Conservation (phyloP, 2,113 vertebrate species). For the Siniperca chuatsi region DNA sequence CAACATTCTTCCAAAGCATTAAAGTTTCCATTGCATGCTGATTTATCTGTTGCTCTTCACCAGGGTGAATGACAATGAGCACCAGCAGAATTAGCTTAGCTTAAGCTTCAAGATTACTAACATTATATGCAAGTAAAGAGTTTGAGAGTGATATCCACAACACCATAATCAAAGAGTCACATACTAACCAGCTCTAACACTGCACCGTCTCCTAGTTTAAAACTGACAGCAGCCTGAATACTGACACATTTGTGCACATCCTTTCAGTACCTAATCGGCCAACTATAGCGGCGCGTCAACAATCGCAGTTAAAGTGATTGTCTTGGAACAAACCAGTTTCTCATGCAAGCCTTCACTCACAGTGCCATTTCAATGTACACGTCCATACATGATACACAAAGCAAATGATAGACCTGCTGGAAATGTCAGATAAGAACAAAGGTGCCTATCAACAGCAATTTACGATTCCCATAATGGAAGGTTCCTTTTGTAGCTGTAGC, state of each 20-base stretch:
- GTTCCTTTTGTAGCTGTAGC: not conserved
- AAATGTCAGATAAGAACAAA: slow-evolving; percentile 52
- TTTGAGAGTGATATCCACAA: not conserved
- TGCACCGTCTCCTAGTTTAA: slow-evolving; percentile 4
- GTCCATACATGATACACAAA: slow-evolving; percentile 16
- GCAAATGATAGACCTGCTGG: slow-evolving; percentile 22
- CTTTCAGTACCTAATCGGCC: slow-evolving; percentile 20
- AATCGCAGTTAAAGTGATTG: slow-evolving; percentile 21
- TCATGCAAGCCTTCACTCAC: slow-evolving; percentile 15
- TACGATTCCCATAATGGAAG: slow-evolving; percentile 7
- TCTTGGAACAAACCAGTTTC: not conserved
- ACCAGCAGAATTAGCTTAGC: not conserved
- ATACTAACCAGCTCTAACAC: too few species aligned
- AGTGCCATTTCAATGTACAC: not conserved
- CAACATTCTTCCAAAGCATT: not conserved
- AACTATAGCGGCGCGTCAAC: not conserved
- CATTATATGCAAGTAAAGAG: not conserved
- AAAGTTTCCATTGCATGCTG: not conserved
- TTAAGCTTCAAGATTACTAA: not conserved
- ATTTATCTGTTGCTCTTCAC: not conserved
- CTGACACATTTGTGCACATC: slow-evolving; percentile 24
- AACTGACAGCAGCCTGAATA: slow-evolving; percentile 22
- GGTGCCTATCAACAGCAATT: slow-evolving; percentile 37
- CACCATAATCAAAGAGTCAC: not conserved
- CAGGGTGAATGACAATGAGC: not conserved